Base-by-base conservation (phyloP, 2,113 vertebrate genomes). In the Melospiza melodia region DNA sequence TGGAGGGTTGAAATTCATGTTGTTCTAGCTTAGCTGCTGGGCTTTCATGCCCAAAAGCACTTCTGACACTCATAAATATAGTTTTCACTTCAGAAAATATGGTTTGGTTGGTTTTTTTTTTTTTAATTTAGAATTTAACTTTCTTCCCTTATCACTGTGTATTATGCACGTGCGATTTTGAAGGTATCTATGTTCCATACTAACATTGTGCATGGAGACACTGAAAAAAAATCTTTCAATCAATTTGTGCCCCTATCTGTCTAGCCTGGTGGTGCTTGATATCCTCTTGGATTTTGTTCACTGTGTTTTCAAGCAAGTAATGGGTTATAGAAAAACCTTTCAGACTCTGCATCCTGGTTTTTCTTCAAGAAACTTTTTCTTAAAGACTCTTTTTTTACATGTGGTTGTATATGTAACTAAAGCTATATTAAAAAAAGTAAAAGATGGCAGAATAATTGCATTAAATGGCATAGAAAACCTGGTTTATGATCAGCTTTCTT, bases 181-280 rank as follows among this genome's bases (percentile, higher is more conserved):
- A 76, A 88, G 54, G 11, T 54, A 13, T 49, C 39, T 80, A 37
- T 69, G 37, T 92, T 84, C 46, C 30, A 15, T 33, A 12, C 13
- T 35, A n/a, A 21, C 2, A 1, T 27, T 0, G 0, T 39, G 27
- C 16, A 54, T 72, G 23, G n/a, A 68, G 71, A 75, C 33, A 59
- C 44, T 49, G 30, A 84, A 81, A 84, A 81, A 84, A 75, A 43
- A 27, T 16, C 22, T 4, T 5, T 84, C 51, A 23, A 5, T 77
- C 24, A 51, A 2, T 89, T 69, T 77, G 8, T 37, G 12, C 82
- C 33, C 30, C 41, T 74, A 0, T 67, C 63, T 83, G 0, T 75
- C 71, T 67, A 0, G 46, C 57, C 21, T 86, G n/a, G 12, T 63
- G 28, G 16, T 78, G 18, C 33, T 71, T 63, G 35, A 71, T 24